Evolutionary conservation across 2,888 invertebrate genomes (phyloP), one percentile per base, ranked within the genome.

Genomic region (Troides oblongomaculatus): DNA sequence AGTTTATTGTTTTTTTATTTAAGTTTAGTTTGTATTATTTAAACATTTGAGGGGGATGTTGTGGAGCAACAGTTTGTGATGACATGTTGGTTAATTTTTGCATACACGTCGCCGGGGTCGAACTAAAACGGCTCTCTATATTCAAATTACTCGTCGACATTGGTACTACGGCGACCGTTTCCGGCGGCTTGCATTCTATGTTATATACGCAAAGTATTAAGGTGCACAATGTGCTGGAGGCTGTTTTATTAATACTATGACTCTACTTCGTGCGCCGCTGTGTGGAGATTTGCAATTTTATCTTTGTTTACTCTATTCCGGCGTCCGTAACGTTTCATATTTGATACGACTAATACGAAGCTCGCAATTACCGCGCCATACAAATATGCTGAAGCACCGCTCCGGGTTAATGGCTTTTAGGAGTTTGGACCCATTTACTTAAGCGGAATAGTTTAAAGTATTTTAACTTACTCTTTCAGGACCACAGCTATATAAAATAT

Each of bases 61-160:
- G 58, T 36, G 39, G 58, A 66, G 59, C 66, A 65, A 70, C 69
- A 69, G 69, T 69, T 69, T 64, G 43, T 46, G 61, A 62, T 21
- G 59, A 66, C 68, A 50, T 10, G 43, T 46, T 70, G 58, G 66
- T 30, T 70, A 70, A 70, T 70, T 70, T 70, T 70, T 65, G 69
- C 65, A 70, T 65, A 62, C 69, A 69, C 64, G 64, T 61, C 50
- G 69, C 30, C 30, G 30, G 30, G 56, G 57, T 69, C 69, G 62
- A 66, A 65, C 66, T 66, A 66, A 66, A 61, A 50, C 57, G 62
- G 46, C 69, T 70, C 69, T 70, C 69, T 70, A 66, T 70, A 70
- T 70, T 70, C 66, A 70, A 70, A 70, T 70, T 70, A 62, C 69
- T 46, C 69, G 66, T 62, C 66, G 62, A 59, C 66, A 66, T 70